Evolutionary conservation across 2,797 vertebrate species (phyloP).

Genomic region (Characodon lateralis): DNA sequence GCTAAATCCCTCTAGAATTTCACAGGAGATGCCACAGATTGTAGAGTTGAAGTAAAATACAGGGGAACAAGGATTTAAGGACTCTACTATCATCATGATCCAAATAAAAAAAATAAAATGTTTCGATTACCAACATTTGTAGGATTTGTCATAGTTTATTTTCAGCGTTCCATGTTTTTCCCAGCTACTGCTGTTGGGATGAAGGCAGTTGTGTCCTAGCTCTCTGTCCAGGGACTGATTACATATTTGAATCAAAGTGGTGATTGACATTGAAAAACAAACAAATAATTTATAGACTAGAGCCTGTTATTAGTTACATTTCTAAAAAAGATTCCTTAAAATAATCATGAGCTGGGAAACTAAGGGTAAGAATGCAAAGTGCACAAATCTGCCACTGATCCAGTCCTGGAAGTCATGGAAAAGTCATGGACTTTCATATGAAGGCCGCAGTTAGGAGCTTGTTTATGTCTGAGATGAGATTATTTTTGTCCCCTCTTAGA

Average conservation of each 20-base stretch:
- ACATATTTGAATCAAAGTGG: not conserved
- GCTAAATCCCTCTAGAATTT: not conserved
- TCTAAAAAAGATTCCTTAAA: not conserved
- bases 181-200: not conserved
- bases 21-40: not conserved
- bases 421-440: conserved; percentile 48
- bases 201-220: not conserved
- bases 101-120: not conserved
- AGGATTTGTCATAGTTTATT: not conserved
- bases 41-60: not conserved
- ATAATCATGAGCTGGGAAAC: conserved; percentile 17
- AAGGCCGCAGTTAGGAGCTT: conserved; percentile 33
- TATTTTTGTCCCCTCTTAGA: conserved; percentile 45
- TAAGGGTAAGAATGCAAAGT: conserved; percentile 11
- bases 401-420: conserved; percentile 41
- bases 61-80: not conserved
- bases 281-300: not conserved
- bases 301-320: not conserved
- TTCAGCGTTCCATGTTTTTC: not conserved
- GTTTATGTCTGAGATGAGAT: conserved; percentile 50
- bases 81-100: not conserved
- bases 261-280: not conserved
- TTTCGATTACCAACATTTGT: not conserved
- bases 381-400: conserved; percentile 19
- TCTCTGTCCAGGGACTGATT: not conserved